Base-by-base conservation (phyloP, 1,140 invertebrate genomes). In the Capitella teleta region DNA sequence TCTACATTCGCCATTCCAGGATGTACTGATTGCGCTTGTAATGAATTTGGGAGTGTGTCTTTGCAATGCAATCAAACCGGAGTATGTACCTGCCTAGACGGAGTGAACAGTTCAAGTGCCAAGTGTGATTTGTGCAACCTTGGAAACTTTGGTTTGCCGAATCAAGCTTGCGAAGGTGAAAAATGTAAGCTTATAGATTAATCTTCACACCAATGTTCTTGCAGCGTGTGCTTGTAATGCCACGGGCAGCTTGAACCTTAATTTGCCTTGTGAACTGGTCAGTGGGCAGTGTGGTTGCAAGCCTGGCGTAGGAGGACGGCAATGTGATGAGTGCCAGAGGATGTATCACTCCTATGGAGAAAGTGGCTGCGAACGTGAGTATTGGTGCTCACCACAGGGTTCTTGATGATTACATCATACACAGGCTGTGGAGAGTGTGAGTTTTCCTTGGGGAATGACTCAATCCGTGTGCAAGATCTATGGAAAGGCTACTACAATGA, bases 101-200 rank as follows among this genome's bases (percentile, higher is more conserved):
- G 6, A 25, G 23, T 44, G 5, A 16, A 23, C n/a, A 14, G 16
- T 25, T 21, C 5, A 8, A 3, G 4, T 44, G 42, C 18, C 21
- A 25, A 44, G 25, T 44, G 42, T 44, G 84, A 93, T 67, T 85
- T 94, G 71, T 97, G 93, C 69, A 81, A 91, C 73, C 76, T 82
- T 10, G 85, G 88, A 60, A 85, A 82, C 67, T 97, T 84, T 82
- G 93, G 93, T 50, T 80, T 96, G 77, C 93, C 92, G 1, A 87
- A 66, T 2, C 43, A 42, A 41, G 14, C 42, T 0, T 54, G 53
- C 30, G 23, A 50, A 28, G 19, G 53, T 54, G 64, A 62, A 61
- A 12, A 16, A 16, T 34, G 32, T 16, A 1, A 34, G 16, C 10
- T 34, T 12, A 34, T 12, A 34, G 10, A 34, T 34, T 12, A 12